Evolutionary conservation across 2,888 invertebrate genomes (phyloP), one percentile per base, ranked within the genome.

Genomic region (Meteorus colon): DNA sequence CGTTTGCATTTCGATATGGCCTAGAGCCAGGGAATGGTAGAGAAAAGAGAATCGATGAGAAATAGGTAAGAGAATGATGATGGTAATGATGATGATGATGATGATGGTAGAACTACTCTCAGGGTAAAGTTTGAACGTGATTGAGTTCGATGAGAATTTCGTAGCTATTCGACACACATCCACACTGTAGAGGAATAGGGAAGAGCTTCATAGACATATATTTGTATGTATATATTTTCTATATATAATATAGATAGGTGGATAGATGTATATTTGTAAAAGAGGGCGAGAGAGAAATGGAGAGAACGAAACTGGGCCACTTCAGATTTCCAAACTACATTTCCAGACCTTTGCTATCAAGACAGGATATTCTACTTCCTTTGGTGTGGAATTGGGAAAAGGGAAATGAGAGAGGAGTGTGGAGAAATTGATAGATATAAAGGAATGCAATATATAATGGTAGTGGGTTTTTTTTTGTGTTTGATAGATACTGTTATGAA

Each of bases 1-100:
- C 82, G 83, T 86, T 86, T 85, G 85, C 84, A 86, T 85, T 84
- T 84, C 82, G 79, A 83, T 83, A 83, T 84, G 83, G 84, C 81
- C 73, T 70, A 68, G 74, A 79, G 83, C 82, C 84, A 82, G 81
- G 4, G n/a, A 19, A 55, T 55, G 68, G 16, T 41, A 41, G 66
- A 66, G 55, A 29, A 69, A 51, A 55, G 68, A 51, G 37, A 37
- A 59, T 27, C 12, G 67, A 19, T 55, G 59, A 37, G 34, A 37
- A 24, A 59, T 59, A 19, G 41, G 12, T 4, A 41, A 34, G 34
- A 34, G 34, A 45, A 16, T 45, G 48, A n/a, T 4, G 14, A 48
- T 19, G n/a, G n/a, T n/a, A 8, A n/a, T 55, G n/a, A 4, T 8
- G 19, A 55, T 55, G 55, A 55, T 19, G 19, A 55, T 55, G 8